Conservation (phyloP, 1,140 invertebrate genomes). For the Nasonia giraulti region DNA sequence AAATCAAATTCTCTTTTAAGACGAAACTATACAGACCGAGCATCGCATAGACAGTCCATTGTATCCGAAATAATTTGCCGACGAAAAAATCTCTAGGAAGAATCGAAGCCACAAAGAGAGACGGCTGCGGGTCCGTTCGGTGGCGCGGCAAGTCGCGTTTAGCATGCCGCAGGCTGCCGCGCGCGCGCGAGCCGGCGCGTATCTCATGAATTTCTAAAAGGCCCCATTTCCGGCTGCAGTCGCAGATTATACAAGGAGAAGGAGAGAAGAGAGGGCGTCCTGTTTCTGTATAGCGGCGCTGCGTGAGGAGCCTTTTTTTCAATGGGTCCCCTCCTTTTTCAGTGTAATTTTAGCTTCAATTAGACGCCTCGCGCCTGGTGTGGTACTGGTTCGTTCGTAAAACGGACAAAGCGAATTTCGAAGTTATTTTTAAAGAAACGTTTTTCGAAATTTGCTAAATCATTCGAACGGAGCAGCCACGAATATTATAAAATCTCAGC, state of each 20-base stretch:
- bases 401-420: no score
- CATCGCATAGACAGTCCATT: no score
- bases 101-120: neutral
- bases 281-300: slow-evolving; percentile 26
- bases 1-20: neutral
- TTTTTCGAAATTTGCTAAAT: neutral
- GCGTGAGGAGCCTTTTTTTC: slow-evolving; percentile 18
- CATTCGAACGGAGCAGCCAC: neutral
- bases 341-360: slow-evolving; percentile 23
- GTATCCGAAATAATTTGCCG: no score
- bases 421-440: no score
- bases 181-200: neutral
- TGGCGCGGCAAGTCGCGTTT: slow-evolving; percentile 10
- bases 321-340: neutral
- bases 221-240: slow-evolving; percentile 48
- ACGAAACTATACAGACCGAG: no score
- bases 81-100: neutral
- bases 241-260: slow-evolving; percentile 42
- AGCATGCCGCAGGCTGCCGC: slow-evolving; percentile 38
- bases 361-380: neutral
- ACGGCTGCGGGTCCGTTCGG: no score
- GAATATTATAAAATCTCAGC: neutral
- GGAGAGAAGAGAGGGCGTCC: slow-evolving; percentile 31
- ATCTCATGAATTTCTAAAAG: slow-evolving; percentile 53
- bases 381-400: no score